phyloP scores from a whole-genome alignment of 2,888 invertebrate genomes.

The Chaetoderma sp. region DNA sequence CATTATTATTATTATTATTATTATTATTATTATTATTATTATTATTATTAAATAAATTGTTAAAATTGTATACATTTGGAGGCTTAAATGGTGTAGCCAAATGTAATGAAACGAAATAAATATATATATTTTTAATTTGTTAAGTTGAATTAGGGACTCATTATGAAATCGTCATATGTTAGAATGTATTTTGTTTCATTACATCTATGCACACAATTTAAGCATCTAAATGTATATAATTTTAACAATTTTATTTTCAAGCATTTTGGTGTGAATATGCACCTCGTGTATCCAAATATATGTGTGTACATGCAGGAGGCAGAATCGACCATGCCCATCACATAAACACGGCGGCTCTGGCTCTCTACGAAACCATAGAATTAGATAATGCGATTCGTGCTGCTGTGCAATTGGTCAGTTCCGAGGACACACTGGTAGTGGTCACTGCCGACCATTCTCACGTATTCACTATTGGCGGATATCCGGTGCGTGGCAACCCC shows the following conservation, averaged over 20 bases:
- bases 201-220: too few relatives aligned
- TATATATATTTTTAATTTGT: not conserved
- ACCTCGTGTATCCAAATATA: not conserved
- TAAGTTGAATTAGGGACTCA: too few relatives aligned
- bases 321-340: conserved; percentile 73
- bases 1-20: conserved; percentile 3
- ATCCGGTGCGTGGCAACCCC: conserved; percentile 56
- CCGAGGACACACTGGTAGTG: conserved; percentile 82
- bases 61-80: too few relatives aligned
- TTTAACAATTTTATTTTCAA: too few relatives aligned
- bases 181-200: too few relatives aligned
- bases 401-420: conserved; percentile 73
- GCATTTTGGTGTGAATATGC: too few relatives aligned
- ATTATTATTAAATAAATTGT: too few relatives aligned
- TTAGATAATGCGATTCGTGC: conserved; percentile 79
- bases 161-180: too few relatives aligned
- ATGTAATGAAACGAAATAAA: too few relatives aligned
- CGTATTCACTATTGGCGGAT: conserved; percentile 63
- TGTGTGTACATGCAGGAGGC: conserved; percentile 49
- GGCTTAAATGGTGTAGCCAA: not conserved
- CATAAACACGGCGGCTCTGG: conserved; percentile 72
- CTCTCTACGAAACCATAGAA: conserved; percentile 84
- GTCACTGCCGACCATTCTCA: conserved; percentile 72
- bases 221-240: too few relatives aligned
- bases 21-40: too few relatives aligned